Percentiles rank a stretch among this genome's conserved stretches.
Conservation (phyloP, 2,888 invertebrate species). For the Conops quadrifasciatus region DNA sequence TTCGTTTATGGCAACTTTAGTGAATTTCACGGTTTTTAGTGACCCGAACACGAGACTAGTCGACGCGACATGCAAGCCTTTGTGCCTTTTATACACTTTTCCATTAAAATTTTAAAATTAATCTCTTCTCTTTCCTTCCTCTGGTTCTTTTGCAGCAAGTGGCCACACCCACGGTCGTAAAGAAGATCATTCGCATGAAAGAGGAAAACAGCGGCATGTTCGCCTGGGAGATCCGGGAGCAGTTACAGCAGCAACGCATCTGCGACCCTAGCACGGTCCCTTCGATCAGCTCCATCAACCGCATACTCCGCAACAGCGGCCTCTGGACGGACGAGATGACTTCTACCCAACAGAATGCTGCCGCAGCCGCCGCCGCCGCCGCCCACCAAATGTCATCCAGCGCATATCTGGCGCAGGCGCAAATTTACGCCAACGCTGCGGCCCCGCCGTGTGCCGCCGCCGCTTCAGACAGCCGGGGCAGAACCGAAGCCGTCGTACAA, state of each 20-base stretch:
- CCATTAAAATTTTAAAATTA: too few relatives aligned
- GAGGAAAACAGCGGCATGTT: slow-evolving; percentile 96
- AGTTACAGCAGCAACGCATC: slow-evolving; percentile 86
- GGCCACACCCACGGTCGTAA: slow-evolving; percentile 93
- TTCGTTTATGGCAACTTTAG: slow-evolving; percentile 42
- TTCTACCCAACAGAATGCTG: slow-evolving; percentile 62
- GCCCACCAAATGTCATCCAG: slow-evolving; percentile 50
- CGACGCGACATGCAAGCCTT: neutral
- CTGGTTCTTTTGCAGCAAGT: slow-evolving; percentile 79
- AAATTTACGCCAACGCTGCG: slow-evolving; percentile 46
- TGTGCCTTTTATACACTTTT: neutral
- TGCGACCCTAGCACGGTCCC: slow-evolving; percentile 92
- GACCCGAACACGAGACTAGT: slow-evolving; percentile 35
- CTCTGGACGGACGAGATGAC: slow-evolving; percentile 77
- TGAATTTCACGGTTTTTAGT: slow-evolving; percentile 63
- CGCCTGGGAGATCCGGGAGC: slow-evolving; percentile 95
- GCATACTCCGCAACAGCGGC: slow-evolving; percentile 88
- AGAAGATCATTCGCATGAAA: slow-evolving; percentile 92
- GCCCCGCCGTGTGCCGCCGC: slow-evolving; percentile 41
- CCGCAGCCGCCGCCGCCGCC: slow-evolving; percentile 46
- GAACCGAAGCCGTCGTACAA: slow-evolving; percentile 17
- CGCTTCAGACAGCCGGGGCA: slow-evolving; percentile 25
- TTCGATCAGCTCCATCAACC: slow-evolving; percentile 93
- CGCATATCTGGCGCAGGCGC: slow-evolving; percentile 62
- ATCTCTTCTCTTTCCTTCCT: neutral